These are phyloP conservation scores for Callocephalon fimbriatum DNA, from an alignment of 2,113 vertebrate genomes.

Conservation along the genomic window DNA sequence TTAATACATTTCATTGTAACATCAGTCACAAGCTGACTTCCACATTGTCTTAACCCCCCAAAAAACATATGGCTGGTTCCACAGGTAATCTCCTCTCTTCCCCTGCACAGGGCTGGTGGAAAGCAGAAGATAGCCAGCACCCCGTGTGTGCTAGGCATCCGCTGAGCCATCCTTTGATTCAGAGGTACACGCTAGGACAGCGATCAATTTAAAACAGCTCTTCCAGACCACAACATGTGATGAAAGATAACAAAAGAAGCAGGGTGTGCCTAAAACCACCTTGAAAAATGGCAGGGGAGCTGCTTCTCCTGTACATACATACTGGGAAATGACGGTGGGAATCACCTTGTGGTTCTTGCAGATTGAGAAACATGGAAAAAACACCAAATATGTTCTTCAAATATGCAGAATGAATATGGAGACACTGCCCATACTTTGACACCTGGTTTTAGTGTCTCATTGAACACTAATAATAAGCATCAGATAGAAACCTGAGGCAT, in stretches of 20 bases:
- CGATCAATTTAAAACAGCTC: neutral
- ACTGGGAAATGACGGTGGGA: fast-evolving
- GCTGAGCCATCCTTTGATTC: neutral
- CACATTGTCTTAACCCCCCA: too few species aligned
- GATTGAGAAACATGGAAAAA: neutral
- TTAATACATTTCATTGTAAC: neutral
- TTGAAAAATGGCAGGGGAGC: neutral
- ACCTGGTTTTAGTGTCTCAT: neutral
- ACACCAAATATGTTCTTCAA: neutral
- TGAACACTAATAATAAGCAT: neutral
- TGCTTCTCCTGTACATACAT: fast-evolving
- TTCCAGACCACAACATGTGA: neutral
- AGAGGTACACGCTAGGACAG: neutral
- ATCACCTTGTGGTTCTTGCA: neutral
- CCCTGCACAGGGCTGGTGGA: fast-evolving
- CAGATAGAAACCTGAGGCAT: neutral
- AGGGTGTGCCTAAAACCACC: neutral
- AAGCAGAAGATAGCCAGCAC: neutral
- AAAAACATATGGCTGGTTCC: fast-evolving
- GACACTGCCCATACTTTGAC: neutral
- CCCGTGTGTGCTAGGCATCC: fast-evolving
- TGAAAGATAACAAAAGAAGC: neutral
- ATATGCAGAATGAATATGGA: neutral
- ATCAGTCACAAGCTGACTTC: neutral
- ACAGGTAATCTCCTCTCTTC: neutral